Evolutionary conservation across 2,888 invertebrate species (phyloP).

Genomic region (Tipula confusa): DNA sequence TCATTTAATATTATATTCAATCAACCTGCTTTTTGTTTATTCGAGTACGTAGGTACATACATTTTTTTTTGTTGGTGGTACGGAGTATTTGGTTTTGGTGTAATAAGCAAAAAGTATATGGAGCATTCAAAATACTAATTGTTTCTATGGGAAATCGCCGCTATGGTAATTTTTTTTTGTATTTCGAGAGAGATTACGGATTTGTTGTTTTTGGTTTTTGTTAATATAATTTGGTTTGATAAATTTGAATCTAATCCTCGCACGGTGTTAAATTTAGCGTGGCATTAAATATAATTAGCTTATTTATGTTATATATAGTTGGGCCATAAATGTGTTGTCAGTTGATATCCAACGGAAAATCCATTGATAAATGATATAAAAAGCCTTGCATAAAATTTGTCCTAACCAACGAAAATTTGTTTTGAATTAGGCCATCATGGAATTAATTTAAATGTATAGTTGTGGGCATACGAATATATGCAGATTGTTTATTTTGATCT

Average conservation of each 20-base stretch:
- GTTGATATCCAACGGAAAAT: background rate
- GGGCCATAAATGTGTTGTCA: background rate
- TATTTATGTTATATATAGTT: background rate
- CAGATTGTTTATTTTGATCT: no score
- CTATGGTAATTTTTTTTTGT: background rate
- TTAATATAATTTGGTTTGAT: background rate
- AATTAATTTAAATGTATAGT: no score
- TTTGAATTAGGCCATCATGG: no score
- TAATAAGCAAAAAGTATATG: background rate
- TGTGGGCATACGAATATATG: no score
- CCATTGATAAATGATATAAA: background rate
- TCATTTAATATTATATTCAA: constrained; percentile 25
- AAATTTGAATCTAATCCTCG: background rate
- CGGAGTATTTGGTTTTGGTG: background rate
- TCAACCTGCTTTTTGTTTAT: background rate
- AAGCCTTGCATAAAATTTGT: no score
- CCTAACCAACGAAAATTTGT: no score
- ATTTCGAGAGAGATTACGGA: background rate
- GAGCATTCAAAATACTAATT: constrained; percentile 1
- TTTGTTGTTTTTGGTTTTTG: background rate
- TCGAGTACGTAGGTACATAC: background rate
- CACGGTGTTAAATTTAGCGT: background rate
- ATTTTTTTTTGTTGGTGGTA: background rate
- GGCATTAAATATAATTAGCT: background rate
- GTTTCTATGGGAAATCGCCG: background rate